A percentile compares a stretch with the other conserved stretches of the same genome.
Conservation (phyloP, 2,113 vertebrate genomes). For the Eonycteris spelaea region DNA sequence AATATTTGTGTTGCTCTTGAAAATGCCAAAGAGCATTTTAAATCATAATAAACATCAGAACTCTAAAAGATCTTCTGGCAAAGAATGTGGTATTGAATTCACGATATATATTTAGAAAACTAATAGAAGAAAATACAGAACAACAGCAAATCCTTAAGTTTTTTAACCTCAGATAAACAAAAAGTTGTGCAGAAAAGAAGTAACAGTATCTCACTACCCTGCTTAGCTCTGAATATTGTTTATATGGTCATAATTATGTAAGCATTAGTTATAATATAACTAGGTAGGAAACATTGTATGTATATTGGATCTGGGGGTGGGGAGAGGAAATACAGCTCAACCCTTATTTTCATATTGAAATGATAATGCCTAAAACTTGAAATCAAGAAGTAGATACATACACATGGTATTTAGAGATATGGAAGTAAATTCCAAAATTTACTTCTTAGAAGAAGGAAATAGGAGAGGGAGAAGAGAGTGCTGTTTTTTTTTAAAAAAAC, state of each 20-base stretch:
- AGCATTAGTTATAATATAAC: not conserved
- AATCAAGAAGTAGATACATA: not conserved
- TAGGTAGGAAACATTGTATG: not conserved
- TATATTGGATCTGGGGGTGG: not conserved
- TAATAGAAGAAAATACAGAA: not conserved
- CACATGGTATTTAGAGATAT: not conserved
- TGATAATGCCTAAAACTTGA: not conserved
- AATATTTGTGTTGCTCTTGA: not conserved
- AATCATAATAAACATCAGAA: not conserved
- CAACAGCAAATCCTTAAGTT: not conserved
- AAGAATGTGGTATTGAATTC: not conserved
- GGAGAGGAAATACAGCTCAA: not conserved
- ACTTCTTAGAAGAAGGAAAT: not conserved
- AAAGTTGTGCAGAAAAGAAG: not conserved
- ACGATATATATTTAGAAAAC: not conserved
- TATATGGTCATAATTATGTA: not conserved
- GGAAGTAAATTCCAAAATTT: conserved; percentile 3
- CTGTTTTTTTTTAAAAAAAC: not conserved
- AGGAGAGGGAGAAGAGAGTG: not conserved
- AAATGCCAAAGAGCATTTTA: not conserved
- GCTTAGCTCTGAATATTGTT: not conserved
- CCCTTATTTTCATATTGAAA: not conserved
- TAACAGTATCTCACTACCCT: not conserved
- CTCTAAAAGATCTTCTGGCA: not conserved
- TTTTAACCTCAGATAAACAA: not conserved